phyloP scores from a whole-genome alignment of 2,113 vertebrate genomes.

The Apus apus region DNA sequence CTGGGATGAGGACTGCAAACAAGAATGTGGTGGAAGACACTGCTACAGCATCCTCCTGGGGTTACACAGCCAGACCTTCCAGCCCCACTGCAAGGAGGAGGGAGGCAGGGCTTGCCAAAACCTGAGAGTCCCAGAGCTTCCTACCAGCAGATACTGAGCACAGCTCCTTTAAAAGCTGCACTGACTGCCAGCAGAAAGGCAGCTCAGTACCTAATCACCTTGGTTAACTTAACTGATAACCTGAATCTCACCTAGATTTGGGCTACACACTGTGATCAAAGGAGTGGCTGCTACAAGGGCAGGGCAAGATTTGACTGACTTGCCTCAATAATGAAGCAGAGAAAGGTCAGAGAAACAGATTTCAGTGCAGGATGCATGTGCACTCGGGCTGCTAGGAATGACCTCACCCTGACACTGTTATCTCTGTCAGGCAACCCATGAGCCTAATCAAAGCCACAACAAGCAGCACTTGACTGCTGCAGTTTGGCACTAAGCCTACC shows the following conservation, averaged over 20 bases:
- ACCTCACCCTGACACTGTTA: not conserved
- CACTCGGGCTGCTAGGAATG: not conserved
- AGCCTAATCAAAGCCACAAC: not conserved
- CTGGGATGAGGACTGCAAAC: not conserved
- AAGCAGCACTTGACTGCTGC: not conserved
- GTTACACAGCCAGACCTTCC: not conserved
- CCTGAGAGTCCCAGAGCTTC: not conserved
- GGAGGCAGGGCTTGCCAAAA: not conserved
- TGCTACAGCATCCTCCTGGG: not conserved
- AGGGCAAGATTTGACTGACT: not conserved
- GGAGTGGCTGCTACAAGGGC: not conserved
- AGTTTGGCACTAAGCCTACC: not conserved
- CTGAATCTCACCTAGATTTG: not conserved
- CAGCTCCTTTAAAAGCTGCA: not conserved
- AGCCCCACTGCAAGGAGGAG: accelerated
- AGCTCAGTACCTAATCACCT: not conserved
- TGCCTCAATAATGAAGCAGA: not conserved
- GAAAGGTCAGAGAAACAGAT: not conserved
- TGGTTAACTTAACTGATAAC: not conserved
- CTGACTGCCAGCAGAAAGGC: not conserved
- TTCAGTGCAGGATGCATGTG: not conserved
- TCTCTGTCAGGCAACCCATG: not conserved
- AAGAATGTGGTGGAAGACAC: not conserved
- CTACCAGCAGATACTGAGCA: not conserved
- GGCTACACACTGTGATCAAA: not conserved